These are phyloP conservation scores for Heloderma charlesbogerti DNA, from an alignment of 2,113 vertebrate genomes.

Conservation along the genomic window DNA sequence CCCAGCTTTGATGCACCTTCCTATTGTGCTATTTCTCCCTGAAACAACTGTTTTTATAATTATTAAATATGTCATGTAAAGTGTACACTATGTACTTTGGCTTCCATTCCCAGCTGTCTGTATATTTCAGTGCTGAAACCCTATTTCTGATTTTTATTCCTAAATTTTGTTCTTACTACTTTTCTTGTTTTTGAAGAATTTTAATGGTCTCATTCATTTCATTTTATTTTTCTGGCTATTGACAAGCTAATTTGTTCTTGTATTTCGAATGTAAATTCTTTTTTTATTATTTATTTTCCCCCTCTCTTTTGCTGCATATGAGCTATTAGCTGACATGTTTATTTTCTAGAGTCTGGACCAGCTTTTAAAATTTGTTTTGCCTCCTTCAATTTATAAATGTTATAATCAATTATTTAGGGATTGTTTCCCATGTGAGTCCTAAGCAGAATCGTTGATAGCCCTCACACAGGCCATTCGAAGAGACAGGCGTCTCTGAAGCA, in stretches of 20 bases:
- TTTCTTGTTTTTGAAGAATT: constrained; percentile 25
- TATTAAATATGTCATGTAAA: not conserved
- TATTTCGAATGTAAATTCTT: constrained; percentile 34
- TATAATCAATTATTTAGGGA: constrained; percentile 73
- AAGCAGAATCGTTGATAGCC: constrained; percentile 66
- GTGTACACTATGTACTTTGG: not conserved
- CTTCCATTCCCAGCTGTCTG: not conserved
- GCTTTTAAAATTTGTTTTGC: constrained; percentile 74
- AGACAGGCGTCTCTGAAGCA: constrained; percentile 49
- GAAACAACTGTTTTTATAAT: constrained; percentile 23
- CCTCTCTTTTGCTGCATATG: constrained; percentile 39
- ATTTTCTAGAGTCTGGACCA: constrained; percentile 61
- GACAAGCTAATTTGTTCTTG: constrained; percentile 39
- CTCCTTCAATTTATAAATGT: constrained; percentile 76
- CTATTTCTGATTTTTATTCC: constrained; percentile 19
- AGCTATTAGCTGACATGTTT: constrained; percentile 66
- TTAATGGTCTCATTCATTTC: not conserved
- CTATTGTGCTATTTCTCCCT: not conserved
- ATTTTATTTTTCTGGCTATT: constrained; percentile 13
- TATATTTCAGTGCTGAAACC: constrained; percentile 30
- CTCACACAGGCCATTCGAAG: constrained; percentile 58
- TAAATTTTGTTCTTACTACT: not conserved
- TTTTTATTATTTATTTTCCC: constrained; percentile 9
- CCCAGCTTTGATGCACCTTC: constrained; percentile 3
- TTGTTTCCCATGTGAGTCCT: constrained; percentile 72